phyloP scores from a whole-genome alignment of 2,113 vertebrate genomes.

The Coreoperca whiteheadi region DNA sequence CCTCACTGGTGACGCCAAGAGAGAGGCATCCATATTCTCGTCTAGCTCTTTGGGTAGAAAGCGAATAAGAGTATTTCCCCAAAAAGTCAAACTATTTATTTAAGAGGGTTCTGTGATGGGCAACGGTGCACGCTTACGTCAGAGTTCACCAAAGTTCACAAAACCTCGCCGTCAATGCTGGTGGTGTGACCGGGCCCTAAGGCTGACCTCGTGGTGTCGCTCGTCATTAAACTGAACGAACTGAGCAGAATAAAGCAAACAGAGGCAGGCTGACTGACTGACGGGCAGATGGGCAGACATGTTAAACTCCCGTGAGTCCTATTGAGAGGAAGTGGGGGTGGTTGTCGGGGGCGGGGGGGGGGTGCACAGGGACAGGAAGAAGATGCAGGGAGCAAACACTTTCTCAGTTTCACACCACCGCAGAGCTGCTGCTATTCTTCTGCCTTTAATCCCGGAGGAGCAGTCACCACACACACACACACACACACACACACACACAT shows the following conservation, averaged over 20 bases:
- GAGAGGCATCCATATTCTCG: neutral
- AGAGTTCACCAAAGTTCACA: no score
- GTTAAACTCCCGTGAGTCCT: slow-evolving; percentile 73
- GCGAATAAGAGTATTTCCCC: neutral
- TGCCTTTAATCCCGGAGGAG: slow-evolving; percentile 48
- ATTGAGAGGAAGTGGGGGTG: slow-evolving; percentile 62
- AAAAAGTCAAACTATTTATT: neutral
- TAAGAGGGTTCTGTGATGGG: no score
- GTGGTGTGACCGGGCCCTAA: no score
- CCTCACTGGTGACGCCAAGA: neutral
- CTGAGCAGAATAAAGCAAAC: neutral
- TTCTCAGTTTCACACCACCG: slow-evolving; percentile 68
- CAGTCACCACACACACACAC: slow-evolving; percentile 14
- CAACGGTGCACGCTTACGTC: no score
- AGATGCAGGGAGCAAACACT: slow-evolving; percentile 57
- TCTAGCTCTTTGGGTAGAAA: neutral
- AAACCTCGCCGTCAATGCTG: no score
- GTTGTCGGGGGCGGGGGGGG: neutral
- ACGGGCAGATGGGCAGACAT: slow-evolving; percentile 20
- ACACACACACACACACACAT: slow-evolving; percentile 40
- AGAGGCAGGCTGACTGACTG: neutral
- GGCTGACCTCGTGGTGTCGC: neutral
- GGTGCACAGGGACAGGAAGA: slow-evolving; percentile 57
- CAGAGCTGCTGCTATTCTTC: slow-evolving; percentile 62
- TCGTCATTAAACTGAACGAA: neutral